Base-by-base conservation (phyloP, 1,140 invertebrate species). In the Wiebesia pumilae region DNA sequence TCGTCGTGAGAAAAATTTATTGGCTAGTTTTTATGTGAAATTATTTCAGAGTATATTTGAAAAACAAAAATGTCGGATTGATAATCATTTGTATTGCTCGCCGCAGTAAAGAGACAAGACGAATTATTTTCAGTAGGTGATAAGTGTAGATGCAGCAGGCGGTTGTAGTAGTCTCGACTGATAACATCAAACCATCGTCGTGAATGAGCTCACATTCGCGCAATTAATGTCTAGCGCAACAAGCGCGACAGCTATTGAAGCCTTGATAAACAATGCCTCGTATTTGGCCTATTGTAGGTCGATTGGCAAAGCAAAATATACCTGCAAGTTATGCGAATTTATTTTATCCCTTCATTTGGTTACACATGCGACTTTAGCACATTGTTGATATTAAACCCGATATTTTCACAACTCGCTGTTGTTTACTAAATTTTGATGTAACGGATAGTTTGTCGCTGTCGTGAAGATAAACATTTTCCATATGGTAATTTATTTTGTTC, bases 161-260 rank as follows among this genome's bases (percentile, higher is more conserved):
- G 81, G n/a, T 38, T 27, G 38, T 3, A 12, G 14, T 35, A 40
- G 54, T 51, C n/a, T 69, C 62, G 30, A 0, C 62, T 71, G 30
- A 85, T 80, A 85, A 51, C 12, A 58, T 69, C 77, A 51, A 65
- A 85, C 24, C 65, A 43, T 51, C 77, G n/a, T 47, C 24, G 67
- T 58, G 84, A 85, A 81, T 73, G 78, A 85, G 79, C 35, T 86
- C 38, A 51, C 38, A 62, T 43, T 84, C 62, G 80, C 24, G 79
- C 58, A 82, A 86, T 86, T 86, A 86, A 82, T 82, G 85, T 78
- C 54, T 51, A 40, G 30, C 27, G 47, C 71, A 82, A 82, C 85
- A 65, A 82, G 71, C 78, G 54, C 40, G 79, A 67, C 85, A 82
- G 80, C 85, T 82, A 82, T 82, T 86, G 79, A 82, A 78, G 85